Evolutionary conservation across 2,797 vertebrate species (phyloP).

Genomic region (Sandelia bainsii): DNA sequence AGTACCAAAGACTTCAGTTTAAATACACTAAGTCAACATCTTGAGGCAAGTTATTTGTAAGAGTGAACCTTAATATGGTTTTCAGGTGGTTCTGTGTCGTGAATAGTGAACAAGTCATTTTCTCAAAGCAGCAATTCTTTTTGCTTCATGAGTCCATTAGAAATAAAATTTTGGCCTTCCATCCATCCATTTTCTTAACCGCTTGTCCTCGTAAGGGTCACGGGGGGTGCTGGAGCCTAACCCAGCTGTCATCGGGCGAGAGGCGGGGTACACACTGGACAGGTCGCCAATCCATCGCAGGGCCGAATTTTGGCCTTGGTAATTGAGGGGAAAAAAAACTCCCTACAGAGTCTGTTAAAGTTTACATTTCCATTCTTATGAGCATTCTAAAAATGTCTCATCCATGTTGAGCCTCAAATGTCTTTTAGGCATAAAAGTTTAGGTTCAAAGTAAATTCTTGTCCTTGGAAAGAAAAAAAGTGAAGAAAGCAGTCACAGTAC

Average conservation of each 20-base stretch:
- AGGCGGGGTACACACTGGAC: too few relatives aligned
- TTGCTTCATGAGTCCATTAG: too few relatives aligned
- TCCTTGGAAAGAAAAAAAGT: not conserved
- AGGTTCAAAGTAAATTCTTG: not conserved
- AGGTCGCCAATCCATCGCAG: too few relatives aligned
- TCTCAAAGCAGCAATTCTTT: not conserved
- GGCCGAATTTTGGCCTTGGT: not conserved
- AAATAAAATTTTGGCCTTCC: not conserved
- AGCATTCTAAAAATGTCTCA: not conserved
- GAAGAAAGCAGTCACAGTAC: too few relatives aligned
- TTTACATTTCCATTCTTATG: not conserved
- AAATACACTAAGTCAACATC: constrained; percentile 25
- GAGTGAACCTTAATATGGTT: not conserved
- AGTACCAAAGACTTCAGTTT: constrained; percentile 37
- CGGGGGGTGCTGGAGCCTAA: too few relatives aligned
- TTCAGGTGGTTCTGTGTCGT: constrained; percentile 4
- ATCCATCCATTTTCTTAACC: too few relatives aligned
- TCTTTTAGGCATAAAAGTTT: too few relatives aligned
- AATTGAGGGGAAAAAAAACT: not conserved
- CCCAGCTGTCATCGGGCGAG: too few relatives aligned
- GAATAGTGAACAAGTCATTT: not conserved
- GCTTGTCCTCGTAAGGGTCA: too few relatives aligned
- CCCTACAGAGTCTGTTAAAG: too few relatives aligned
- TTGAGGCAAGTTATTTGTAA: not conserved
- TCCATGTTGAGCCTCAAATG: not conserved